phyloP scores from a whole-genome alignment of 2,888 invertebrate genomes.

The Rhyacophila evoluta region DNA sequence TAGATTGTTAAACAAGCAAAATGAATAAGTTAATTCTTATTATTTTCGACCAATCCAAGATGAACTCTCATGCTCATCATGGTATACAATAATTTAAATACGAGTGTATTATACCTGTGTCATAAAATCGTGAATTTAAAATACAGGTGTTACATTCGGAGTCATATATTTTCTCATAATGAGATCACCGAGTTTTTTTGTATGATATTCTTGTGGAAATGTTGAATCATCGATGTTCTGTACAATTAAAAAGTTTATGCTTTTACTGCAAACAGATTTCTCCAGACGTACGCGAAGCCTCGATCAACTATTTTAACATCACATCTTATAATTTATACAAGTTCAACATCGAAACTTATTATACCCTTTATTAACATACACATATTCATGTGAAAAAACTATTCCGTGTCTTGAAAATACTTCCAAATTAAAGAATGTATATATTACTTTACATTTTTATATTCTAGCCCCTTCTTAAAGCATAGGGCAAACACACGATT shows the following conservation, averaged over 20 bases:
- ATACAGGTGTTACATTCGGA: slow-evolving; percentile 17
- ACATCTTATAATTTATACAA: neutral
- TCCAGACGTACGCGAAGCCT: neutral
- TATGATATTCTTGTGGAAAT: neutral
- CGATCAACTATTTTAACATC: neutral
- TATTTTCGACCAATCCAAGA: neutral
- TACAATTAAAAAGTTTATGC: slow-evolving; percentile 11
- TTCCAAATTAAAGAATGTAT: too few species aligned
- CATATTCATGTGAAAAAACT: too few species aligned
- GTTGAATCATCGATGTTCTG: neutral
- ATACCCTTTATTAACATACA: too few species aligned
- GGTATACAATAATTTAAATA: slow-evolving; percentile 16
- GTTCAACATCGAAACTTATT: too few species aligned
- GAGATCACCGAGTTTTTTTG: neutral
- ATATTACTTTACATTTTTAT: too few species aligned
- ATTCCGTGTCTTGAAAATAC: too few species aligned
- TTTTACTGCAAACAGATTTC: slow-evolving; percentile 8
- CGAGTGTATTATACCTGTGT: neutral
- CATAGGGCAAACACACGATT: too few species aligned
- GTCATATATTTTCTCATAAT: slow-evolving; percentile 20
- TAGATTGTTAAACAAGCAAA: slow-evolving; percentile 3
- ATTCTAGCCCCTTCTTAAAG: too few species aligned
- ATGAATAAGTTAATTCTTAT: slow-evolving; percentile 18
- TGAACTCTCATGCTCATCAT: slow-evolving; percentile 13
- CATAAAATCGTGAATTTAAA: slow-evolving; percentile 22